Evolutionary conservation across 1,140 invertebrate genomes (phyloP), one percentile per base, ranked within the genome.

Genomic region (Pinna nobilis): DNA sequence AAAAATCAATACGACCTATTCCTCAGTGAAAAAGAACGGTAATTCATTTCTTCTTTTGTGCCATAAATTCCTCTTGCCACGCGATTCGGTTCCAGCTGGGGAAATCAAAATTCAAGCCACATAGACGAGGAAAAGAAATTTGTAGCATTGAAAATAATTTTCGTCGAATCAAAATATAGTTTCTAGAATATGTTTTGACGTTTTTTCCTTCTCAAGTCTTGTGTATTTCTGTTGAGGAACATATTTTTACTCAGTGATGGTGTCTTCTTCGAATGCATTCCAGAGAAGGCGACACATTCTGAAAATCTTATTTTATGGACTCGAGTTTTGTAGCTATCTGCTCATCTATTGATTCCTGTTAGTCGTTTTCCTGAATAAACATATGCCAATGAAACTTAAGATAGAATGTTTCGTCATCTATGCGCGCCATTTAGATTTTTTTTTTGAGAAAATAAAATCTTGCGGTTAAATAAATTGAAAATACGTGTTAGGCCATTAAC

Each of bases 101-200:
- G 55, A 59, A 59, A 59, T 59, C 55, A 35, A 59, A 59, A 59
- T 35, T 59, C 37, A 15, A 59, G 32, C 33, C 37, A 4, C 55
- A 35, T n/a, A 35, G n/a, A n/a, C n/a, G n/a, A n/a, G n/a, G n/a
- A 59, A 59, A 59, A 59, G 30, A 33, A n/a, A 59, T 59, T 59
- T 59, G 30, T n/a, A 33, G 23, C 55, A 30, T 59, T 33, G 28
- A 35, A n/a, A 6, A 35, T 59, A 33, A 35, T 30, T 59, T 33
- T 59, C 55, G 15, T 35, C 30, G 28, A 35, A 30, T n/a, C 55
- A 59, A 23, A 13, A 23, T 13, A 30, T 53, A 53, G 32, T 28
- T n/a, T 11, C 33, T 35, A 35, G 55, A n/a, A 20, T 15, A 47
- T 6, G 44, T 47, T 47, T 20, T 18, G 44, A 47, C 15, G 20